Evolutionary conservation across 2,797 vertebrate genomes (phyloP), one percentile per base, ranked within the genome.

Genomic region (Pseudochaenichthys georgianus): DNA sequence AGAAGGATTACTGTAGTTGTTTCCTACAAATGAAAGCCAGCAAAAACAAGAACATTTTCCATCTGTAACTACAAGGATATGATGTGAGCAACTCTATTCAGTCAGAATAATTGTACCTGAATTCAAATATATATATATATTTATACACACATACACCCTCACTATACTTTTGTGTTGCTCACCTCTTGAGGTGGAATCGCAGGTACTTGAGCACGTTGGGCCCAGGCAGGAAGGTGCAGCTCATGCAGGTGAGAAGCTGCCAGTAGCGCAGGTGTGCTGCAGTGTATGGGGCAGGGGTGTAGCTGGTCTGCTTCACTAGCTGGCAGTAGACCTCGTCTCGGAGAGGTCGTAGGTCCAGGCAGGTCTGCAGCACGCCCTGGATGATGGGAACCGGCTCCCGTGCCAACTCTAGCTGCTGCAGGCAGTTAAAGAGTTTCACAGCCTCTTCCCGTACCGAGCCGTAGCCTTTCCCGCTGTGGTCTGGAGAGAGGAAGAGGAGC

Each of bases 191-290:
- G 91, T 99, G 98, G 87, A 97, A 96, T 74, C 88, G 93, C 82
- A 99, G 95, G 89, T 98, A 98, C 75, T 95, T 95, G 74, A 97
- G 95, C 31, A 99, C 91, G 0, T 87, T 87, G 55, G 90, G 85
- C 75, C 97, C 96, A 1, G 98, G 97, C 83, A 97, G 92, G 92
- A 98, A 99, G 80, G 97, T 98, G 93, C 97, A 98, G 92, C 97
- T 98, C 96, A 98, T 98, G 88, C 98, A 99, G 78, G 97, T 97
- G 82, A 99, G 97, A 10, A 99, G 96, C 94, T 99, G 98, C 98
- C 98, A 99, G 93, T 98, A 98, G 83, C 97, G 96, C 76, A 99
- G 94, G 93, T 96, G 92, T 0, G 95, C 95, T 2, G 95, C 94
- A 4, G 94, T 96, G 63, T 96, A 95, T 0, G 96, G 93, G 5